Evolutionary conservation across 1,140 invertebrate genomes (phyloP), one percentile per base, ranked within the genome.

Genomic region (Sinella curviseta): DNA sequence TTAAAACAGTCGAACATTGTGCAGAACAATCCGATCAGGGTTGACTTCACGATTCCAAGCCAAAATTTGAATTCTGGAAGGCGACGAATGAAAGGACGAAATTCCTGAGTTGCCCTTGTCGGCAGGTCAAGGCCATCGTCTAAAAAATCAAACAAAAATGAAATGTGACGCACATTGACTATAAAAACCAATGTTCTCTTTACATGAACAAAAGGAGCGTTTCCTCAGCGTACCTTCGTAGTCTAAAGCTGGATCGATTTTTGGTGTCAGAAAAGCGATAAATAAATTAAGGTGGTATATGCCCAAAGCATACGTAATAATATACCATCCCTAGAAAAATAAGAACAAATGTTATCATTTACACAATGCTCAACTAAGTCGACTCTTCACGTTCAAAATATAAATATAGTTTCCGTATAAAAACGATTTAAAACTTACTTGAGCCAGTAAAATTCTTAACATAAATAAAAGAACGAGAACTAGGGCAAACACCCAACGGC

Each of bases 21-120:
- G 88, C 96, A 98, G 82, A 93, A 89, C 84, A 97, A 90, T 34
- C 93, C 96, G 83, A 99, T 90, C 0, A 96, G 75, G n/a, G 97
- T 97, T 73, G 97, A 97, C 86, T 97, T 99, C 54, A 94, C 93
- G 70, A 98, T 94, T 83, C 96, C 97, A 85, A 98, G 93, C 98
- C 98, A 99, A 88, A 99, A 99, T 89, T 99, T 99, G 87, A 99
- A 99, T 90, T 99, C 98, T 35, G 98, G 97, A 86, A 99, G 89
- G 85, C 98, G 91, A 84, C 98, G 90, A 86, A 99, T 99, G 86
- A 99, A 99, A 65, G 98, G 98, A 84, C 96, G 91, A 87, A 99
- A 99, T 88, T 99, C 98, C 89, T 99, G 97, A 86, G 95, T 97
- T 33, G 92, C 92, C 87, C 93, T 93, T 24, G 95, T 99, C 34